Percentiles rank a stretch among this genome's conserved stretches.
These are phyloP conservation scores for Heteractis magnifica DNA, from an alignment of 92 coral and sea anemone species.

Conservation along the genomic window DNA sequence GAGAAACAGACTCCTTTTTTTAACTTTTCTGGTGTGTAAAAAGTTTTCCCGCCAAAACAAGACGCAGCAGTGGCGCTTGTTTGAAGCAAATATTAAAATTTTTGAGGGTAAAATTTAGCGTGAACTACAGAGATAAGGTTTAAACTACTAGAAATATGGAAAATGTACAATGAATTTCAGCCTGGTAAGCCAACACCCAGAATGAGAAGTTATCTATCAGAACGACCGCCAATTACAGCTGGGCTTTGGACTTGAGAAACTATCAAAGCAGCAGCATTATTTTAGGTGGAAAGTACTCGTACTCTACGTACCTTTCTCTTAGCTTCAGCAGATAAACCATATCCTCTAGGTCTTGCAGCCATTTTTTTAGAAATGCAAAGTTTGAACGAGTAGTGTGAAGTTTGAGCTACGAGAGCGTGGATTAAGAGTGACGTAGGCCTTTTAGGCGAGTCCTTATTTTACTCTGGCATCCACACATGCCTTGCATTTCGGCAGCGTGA, in stretches of 20 bases:
- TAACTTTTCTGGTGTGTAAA: neutral
- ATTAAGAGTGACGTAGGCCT: slow-evolving; percentile 24
- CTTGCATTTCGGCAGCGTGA: slow-evolving; percentile 28
- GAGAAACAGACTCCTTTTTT: neutral
- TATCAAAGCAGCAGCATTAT: neutral
- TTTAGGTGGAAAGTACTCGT: neutral
- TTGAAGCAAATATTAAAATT: neutral
- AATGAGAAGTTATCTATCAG: neutral
- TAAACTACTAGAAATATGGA: neutral
- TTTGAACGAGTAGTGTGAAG: neutral
- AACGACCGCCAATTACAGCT: neutral
- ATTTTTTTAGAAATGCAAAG: slow-evolving; percentile 14
- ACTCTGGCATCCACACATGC: neutral
- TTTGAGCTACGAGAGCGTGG: neutral
- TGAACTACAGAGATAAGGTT: neutral
- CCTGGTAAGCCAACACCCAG: slow-evolving; percentile 24
- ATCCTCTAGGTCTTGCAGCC: slow-evolving; percentile 71
- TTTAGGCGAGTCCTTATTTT: slow-evolving; percentile 16
- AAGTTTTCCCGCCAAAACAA: neutral
- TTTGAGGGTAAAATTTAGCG: neutral
- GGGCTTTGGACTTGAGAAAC: neutral
- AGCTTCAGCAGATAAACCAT: slow-evolving; percentile 69
- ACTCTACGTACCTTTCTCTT: slow-evolving; percentile 62
- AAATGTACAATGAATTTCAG: neutral
- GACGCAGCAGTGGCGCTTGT: neutral